phyloP scores from a whole-genome alignment of 2,888 invertebrate genomes.

The Drosophila siamana region DNA sequence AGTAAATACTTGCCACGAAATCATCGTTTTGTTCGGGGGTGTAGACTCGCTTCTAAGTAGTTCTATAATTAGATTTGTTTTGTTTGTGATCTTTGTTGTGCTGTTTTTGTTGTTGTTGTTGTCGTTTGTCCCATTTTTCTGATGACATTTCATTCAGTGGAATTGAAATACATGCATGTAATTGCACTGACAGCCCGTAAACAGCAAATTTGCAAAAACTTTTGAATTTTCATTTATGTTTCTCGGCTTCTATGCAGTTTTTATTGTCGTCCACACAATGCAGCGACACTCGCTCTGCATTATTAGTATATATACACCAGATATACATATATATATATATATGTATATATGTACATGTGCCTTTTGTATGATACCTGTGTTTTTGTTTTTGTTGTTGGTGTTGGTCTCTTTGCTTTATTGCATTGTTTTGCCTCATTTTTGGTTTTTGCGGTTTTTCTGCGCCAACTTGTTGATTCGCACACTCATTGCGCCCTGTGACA shows the following conservation, averaged over 20 bases:
- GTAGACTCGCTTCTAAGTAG: slow-evolving; percentile 24
- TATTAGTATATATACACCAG: neutral
- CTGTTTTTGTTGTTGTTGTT: no score
- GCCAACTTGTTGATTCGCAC: slow-evolving; percentile 69
- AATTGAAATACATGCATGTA: slow-evolving; percentile 36
- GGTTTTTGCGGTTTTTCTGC: slow-evolving; percentile 27
- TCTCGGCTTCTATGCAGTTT: slow-evolving; percentile 11
- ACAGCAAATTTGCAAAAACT: slow-evolving; percentile 30
- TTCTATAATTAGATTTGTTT: slow-evolving; percentile 34
- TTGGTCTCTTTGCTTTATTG: slow-evolving; percentile 3
- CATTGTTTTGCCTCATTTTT: slow-evolving; percentile 9
- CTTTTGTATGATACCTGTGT: slow-evolving; percentile 10
- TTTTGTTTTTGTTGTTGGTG: slow-evolving; percentile 41
- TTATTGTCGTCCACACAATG: slow-evolving; percentile 7
- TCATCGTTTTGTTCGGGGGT: slow-evolving; percentile 19
- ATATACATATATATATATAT: neutral
- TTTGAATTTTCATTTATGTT: neutral
- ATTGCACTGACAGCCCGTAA: slow-evolving; percentile 54
- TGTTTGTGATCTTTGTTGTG: slow-evolving; percentile 11
- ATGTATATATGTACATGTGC: slow-evolving; percentile 21
- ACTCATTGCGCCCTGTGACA: slow-evolving; percentile 54
- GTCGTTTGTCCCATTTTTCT: slow-evolving; percentile 42
- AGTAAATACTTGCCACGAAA: neutral
- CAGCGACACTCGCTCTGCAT: no score
- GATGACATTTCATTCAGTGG: slow-evolving; percentile 55